A percentile compares a stretch with the other conserved stretches of the same genome.
Evolutionary conservation across 2,797 vertebrate species (phyloP).

Genomic region (Phoxinus dragarum): DNA sequence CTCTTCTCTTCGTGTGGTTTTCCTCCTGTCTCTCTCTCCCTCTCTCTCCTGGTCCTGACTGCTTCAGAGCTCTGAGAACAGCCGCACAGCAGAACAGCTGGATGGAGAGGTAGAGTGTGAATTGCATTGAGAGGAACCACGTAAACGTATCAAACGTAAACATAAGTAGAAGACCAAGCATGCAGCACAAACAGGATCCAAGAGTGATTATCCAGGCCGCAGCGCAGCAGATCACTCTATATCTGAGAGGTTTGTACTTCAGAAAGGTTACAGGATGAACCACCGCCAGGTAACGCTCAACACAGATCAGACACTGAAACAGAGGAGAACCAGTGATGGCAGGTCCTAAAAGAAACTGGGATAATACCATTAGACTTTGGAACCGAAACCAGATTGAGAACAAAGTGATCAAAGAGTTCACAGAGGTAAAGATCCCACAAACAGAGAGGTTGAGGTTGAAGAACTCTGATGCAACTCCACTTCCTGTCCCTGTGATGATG

Average conservation of each 20-base stretch:
- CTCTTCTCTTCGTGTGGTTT: background rate
- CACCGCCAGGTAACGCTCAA: no score
- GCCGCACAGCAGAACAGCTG: background rate
- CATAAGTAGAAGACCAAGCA: background rate
- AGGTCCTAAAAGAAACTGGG: background rate
- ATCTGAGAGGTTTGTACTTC: constrained; percentile 32
- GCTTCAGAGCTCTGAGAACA: constrained; percentile 4
- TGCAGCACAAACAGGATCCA: background rate
- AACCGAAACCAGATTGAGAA: background rate
- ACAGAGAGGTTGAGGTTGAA: background rate
- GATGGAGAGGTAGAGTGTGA: background rate
- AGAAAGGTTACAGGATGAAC: constrained; percentile 15
- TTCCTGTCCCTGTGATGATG: background rate
- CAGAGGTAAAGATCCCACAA: background rate
- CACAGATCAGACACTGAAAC: no score
- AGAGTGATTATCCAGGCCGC: background rate
- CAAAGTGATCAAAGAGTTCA: background rate
- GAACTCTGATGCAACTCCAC: background rate
- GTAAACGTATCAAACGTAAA: background rate
- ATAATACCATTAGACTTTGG: background rate
- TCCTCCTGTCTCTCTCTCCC: background rate
- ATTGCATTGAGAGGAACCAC: background rate
- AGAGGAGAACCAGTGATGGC: no score
- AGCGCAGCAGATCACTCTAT: background rate
- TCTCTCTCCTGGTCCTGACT: constrained; percentile 27